A percentile compares a stretch with the other conserved stretches of the same genome.
Evolutionary conservation across 2,797 vertebrate species (phyloP).

Genomic region (Dicrostonyx torquatus): DNA sequence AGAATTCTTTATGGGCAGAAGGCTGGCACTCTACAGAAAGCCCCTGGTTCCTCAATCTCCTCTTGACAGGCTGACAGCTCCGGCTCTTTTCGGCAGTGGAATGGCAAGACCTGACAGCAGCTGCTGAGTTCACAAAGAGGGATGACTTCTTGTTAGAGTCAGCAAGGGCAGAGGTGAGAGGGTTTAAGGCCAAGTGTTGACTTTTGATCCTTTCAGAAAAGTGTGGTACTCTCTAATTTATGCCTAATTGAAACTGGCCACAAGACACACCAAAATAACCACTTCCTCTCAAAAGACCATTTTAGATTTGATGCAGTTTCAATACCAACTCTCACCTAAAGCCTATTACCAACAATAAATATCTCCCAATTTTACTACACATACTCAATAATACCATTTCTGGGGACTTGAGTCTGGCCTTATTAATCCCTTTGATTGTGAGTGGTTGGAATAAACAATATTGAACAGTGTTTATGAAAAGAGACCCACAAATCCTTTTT

Average conservation of each 20-base stretch:
- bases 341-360: background rate
- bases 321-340: background rate
- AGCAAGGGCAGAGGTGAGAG: background rate
- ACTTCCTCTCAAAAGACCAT: slow-evolving; percentile 56
- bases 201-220: slow-evolving; percentile 63
- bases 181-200: slow-evolving; percentile 44
- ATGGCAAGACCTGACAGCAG: slow-evolving; percentile 29
- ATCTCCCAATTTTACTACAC: background rate
- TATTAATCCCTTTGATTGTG: slow-evolving; percentile 11
- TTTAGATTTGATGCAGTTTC: slow-evolving; percentile 45
- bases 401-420: background rate
- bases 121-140: background rate
- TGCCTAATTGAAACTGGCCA: slow-evolving; percentile 57
- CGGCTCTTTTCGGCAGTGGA: slow-evolving; percentile 41
- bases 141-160: slow-evolving; percentile 33
- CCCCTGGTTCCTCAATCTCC: background rate
- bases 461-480: slow-evolving; percentile 17
- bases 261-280: slow-evolving; percentile 29
- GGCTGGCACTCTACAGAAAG: slow-evolving; percentile 47
- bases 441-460: slow-evolving; percentile 25
- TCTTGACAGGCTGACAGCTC: background rate
- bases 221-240: slow-evolving; percentile 42
- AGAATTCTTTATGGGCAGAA: slow-evolving; percentile 42
- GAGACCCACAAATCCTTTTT: background rate
- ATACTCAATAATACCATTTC: background rate